Evolutionary conservation across 2,113 vertebrate genomes (phyloP).

Genomic region (Myxocyprinus asiaticus): DNA sequence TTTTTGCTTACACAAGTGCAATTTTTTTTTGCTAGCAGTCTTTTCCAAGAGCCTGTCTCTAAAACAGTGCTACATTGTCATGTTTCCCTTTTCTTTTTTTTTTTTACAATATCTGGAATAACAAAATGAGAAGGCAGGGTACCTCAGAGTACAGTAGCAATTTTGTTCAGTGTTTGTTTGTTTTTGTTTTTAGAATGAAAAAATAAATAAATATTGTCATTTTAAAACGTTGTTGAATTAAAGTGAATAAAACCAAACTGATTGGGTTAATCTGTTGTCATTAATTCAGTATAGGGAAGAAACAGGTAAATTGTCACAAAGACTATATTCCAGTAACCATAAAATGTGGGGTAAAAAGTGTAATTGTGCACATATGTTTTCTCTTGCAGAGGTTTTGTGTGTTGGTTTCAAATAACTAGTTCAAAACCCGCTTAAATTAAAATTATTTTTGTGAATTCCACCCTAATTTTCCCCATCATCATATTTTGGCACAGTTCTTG

Average conservation of each 20-base stretch:
- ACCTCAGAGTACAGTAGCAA: neutral
- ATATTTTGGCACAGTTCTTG: too few relatives aligned
- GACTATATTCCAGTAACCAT: too few relatives aligned
- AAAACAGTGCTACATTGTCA: slow-evolving; percentile 1
- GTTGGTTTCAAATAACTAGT: too few relatives aligned
- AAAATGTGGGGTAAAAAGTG: too few relatives aligned
- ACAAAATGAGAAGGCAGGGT: neutral
- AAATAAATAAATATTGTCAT: neutral
- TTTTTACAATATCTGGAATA: neutral
- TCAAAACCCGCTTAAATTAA: too few relatives aligned
- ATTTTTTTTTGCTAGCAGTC: neutral
- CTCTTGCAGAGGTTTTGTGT: too few relatives aligned
- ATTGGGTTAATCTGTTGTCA: neutral
- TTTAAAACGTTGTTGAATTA: neutral
- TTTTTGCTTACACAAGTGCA: slow-evolving; percentile 29
- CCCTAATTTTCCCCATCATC: too few relatives aligned
- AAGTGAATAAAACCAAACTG: neutral
- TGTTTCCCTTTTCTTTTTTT: neutral
- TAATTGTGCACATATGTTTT: too few relatives aligned
- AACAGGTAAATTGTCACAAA: too few relatives aligned
- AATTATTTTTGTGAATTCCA: too few relatives aligned
- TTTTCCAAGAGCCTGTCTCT: neutral
- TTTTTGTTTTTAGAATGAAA: neutral
- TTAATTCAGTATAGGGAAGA: neutral
- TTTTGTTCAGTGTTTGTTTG: neutral